Base-by-base conservation (phyloP, 2,797 vertebrate species). In the Coilia nasus region DNA sequence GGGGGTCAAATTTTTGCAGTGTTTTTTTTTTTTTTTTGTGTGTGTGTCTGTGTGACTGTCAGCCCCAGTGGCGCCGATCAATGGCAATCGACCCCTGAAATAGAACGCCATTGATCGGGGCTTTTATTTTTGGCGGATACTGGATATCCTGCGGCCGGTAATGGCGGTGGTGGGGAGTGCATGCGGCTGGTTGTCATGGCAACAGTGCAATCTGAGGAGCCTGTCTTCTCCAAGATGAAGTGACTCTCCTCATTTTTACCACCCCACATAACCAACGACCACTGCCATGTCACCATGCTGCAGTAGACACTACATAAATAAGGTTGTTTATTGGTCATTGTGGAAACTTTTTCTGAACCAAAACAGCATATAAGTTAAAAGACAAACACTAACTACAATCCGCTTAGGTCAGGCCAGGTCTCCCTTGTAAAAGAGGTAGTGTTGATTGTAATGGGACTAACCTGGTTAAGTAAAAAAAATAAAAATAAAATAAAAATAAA, bases 101-200 rank as follows among this genome's bases (percentile, higher is more conserved):
- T 75, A 35, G 28, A 41, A 35, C 15, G 28, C 28, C 19, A 75
- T 75, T 75, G 67, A 75, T 75, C 25, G 67, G 67, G 28, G 31
- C 67, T 75, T 35, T 75, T 75, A 75, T 75, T 75, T 75, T 75
- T 75, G 67, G 28, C 64, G 15, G 64, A 71, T 28, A 75, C 67
- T 75, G 67, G 67, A 75, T 75, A 75, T 35, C 67, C 67, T 35
- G 25, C 3, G 12, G 5, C 67, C 19, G 28, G 9, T 28, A 14
- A 9, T 64, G 62, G 23, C 25, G 23, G 9, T 11, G 23, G 64
- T 71, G 21, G 21, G 60, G 21, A 23, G 23, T 25, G 64, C 25
- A 15, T 31, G 25, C 25, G 5, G 25, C 7, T 9, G 12, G 67
- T 75, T 17, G 67, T 41, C 67, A 31, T 75, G 67, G 28, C 31